Evolutionary conservation across 2,797 vertebrate species (phyloP), one percentile per base, ranked within the genome.

Genomic region (Acridotheres tristis): DNA sequence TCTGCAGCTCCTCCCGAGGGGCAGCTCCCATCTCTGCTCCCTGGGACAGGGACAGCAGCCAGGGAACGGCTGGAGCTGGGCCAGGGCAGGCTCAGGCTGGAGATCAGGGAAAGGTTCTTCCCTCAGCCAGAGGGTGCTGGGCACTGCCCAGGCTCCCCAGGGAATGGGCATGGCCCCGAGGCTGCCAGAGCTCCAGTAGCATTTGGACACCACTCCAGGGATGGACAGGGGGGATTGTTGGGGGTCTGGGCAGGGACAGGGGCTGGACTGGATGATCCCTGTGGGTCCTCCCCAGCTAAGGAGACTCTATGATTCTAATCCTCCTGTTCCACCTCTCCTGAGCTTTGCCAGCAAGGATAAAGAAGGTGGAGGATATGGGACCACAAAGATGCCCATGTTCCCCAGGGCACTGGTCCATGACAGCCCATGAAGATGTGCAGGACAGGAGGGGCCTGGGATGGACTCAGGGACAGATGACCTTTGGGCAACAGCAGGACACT

Each of bases 361-460:
- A 43, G 69, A 38, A 67, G 19, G 30, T 7, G 22, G n/a, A 72
- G 32, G 36, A 55, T 15, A 38, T 2, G 2, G 50, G n/a, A n/a
- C 5, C 3, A 16, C 42, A 30, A 23, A 53, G 79, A 72, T 8
- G 43, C 53, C 34, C 9, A 0, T 61, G 74, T 53, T 21, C 58
- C 18, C 3, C 34, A 48, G 45, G 47, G 34, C 71, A 42, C 25
- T 7, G 5, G 32, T 17, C 92, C 50, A 1, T 5, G 17, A 48
- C 3, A 1, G n/a, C 13, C 54, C 5, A 0, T 1, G 20, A 61
- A 36, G 57, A 58, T 10, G 4, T 1, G 45, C 16, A 48, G 69
- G 50, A 47, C 63, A 50, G 32, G 29, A 85, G 16, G 19, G 36
- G 30, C 40, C 5, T 1, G 1, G 40, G 51, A 47, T 9, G 65